Evolutionary conservation across 2,797 vertebrate species (phyloP).

Genomic region (Pangasius larnaudii): DNA sequence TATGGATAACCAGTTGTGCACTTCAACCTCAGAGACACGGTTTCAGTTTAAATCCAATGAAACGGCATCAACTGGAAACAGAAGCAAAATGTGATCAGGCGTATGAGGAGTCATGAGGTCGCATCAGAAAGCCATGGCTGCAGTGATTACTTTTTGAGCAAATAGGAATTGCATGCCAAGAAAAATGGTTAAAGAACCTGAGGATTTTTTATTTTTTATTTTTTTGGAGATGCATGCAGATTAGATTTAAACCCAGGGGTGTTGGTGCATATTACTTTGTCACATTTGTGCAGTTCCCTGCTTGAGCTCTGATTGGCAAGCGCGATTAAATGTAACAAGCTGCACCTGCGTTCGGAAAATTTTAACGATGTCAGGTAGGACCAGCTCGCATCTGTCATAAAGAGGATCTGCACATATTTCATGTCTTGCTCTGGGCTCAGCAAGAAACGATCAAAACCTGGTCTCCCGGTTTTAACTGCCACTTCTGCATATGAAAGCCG

Average conservation of each 20-base stretch:
- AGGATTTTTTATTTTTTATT: neutral
- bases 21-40: neutral
- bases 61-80: neutral
- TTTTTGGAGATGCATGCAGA: neutral
- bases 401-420: neutral
- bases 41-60: neutral
- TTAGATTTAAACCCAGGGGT: neutral
- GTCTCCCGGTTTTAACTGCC: neutral
- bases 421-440: neutral
- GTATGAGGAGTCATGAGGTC: neutral
- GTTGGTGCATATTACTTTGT: neutral
- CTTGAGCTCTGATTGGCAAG: neutral
- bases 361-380: neutral
- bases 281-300: neutral
- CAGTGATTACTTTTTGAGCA: neutral
- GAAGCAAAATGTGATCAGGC: too few relatives aligned
- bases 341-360: constrained; percentile 4
- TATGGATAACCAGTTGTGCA: neutral
- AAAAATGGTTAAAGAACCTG: neutral
- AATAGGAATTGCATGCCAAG: neutral
- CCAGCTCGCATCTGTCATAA: neutral
- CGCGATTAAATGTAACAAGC: constrained; percentile 27
- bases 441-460: neutral
- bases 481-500: neutral
- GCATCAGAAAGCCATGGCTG: neutral